These are phyloP conservation scores for Orbicella faveolata DNA, from an alignment of 64 coral and sea anemone genomes.

Conservation along the genomic window DNA sequence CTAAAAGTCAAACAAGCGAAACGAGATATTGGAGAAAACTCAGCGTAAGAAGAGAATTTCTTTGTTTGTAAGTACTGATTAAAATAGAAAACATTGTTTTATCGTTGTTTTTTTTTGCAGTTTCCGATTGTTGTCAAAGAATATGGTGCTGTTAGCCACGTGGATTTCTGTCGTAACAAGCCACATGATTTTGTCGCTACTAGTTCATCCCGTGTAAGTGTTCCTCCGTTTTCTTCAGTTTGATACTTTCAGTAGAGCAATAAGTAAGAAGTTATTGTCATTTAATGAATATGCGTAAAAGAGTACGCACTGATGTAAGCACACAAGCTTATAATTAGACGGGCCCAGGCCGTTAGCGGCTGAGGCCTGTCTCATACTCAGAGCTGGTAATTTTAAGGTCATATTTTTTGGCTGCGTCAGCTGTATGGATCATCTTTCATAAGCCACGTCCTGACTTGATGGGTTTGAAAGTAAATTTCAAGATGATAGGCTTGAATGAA, in stretches of 20 bases:
- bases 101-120: constrained; percentile 22
- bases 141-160: constrained; percentile 70
- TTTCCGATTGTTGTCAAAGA: constrained; percentile 90
- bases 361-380: too few relatives aligned
- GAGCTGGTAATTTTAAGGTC: too few relatives aligned
- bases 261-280: too few relatives aligned
- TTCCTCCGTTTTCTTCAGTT: not conserved
- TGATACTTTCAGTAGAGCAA: not conserved
- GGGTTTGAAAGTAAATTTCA: too few relatives aligned
- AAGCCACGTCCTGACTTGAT: too few relatives aligned
- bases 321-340: too few relatives aligned
- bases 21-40: constrained; percentile 96
- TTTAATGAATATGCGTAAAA: too few relatives aligned
- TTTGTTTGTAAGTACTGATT: not conserved
- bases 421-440: too few relatives aligned
- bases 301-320: too few relatives aligned
- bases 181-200: constrained; percentile 90
- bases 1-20: constrained; percentile 78
- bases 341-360: too few relatives aligned
- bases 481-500: too few relatives aligned
- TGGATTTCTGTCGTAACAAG: constrained; percentile 75
- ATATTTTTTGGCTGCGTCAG: too few relatives aligned
- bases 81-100: not conserved
- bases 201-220: constrained; percentile 56
- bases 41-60: constrained; percentile 52